Base-by-base conservation (phyloP, 2,113 vertebrate species). In the Petroica traversi region DNA sequence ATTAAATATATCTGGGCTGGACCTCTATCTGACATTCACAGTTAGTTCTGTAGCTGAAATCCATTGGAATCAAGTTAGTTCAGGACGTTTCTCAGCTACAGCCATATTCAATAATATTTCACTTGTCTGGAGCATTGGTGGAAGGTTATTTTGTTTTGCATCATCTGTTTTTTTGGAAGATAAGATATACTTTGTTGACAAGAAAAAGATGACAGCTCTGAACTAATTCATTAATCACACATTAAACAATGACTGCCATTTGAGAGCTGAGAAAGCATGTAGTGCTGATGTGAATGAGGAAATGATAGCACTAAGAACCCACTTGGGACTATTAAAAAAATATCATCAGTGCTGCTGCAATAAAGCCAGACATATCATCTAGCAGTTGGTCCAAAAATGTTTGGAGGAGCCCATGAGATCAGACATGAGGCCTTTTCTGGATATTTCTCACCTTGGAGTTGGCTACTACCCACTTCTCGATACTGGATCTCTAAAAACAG, bases 1-100 rank as follows among this genome's bases (percentile, higher is more conserved):
- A 92, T 95, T 85, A 93, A 88, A 90, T 73, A 41, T 64, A 79
- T 63, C 26, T 55, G 63, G 34, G 31, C 26, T 85, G 43, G 51
- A 83, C 71, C 78, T 94, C 58, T 69, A 23, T 64, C 66, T 94
- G 95, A 95, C 75, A 79, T 95, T 89, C 81, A 83, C 41, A 79
- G 41, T 38, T 58, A 40, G 25, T 38, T 76, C 33, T 55, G 58
- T 36, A 63, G 49, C 46, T 52, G 43, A 90, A 92, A 73, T 67
- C 33, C 25, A n/a, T 9, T 66, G 46, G 51, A 92, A 92, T 19
- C 2, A 2, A 25, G 14, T 71, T 73, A 85, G 62, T 71, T 83
- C 36, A 71, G 17, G 31, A 69, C 8, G 15, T 40, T 76, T 93
- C 45, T 91, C 55, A 80, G 36, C 31, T 71, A 55, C 28, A 63